Base-by-base conservation (phyloP, 2,797 vertebrate genomes). In the Erethizon dorsatum region DNA sequence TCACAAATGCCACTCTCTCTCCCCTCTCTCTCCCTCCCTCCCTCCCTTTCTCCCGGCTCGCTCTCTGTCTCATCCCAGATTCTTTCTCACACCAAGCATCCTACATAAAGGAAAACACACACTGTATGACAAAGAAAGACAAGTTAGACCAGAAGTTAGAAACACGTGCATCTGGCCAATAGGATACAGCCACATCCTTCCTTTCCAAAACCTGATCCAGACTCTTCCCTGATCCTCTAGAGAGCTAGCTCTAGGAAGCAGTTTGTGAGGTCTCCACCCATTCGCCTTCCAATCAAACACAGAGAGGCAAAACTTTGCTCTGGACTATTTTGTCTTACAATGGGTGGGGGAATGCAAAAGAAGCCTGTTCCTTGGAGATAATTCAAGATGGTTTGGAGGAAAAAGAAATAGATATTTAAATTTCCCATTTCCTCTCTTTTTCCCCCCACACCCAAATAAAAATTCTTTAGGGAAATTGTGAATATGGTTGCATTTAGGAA, bases 301-400 rank as follows among this genome's bases (percentile, higher is more conserved):
- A 65, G 71, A 96, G 85, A 91, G 31, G n/a, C 41, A 90, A 90
- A 94, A 86, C 67, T 93, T 84, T 73, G 57, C 47, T 59, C 24
- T 17, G 77, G 15, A 89, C 71, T 75, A 61, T n/a, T 88, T 61
- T 75, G 50, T 45, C 77, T 84, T 92, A 80, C 6, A 47, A 79
- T 14, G 26, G 73, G 6, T 14, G 73, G 2, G 45, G 3, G 78
- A 26, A 24, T 52, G 33, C 26, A 37, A 73, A 52, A 57, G 59
- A 65, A 28, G 13, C 7, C 31, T 45, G 14, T 65, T 47, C 45
- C 73, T 54, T 59, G 26, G 83, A 57, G 31, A n/a, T 85, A 77
- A 88, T 59, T 89, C 79, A 79, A 37, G 52, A 14, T 79, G n/a
- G 18, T 83, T 24, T 89, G 24, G n/a, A 56, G 22, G 54, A 28